Conservation (phyloP, 2,797 vertebrate genomes). For the Halcyon chelicuti region DNA sequence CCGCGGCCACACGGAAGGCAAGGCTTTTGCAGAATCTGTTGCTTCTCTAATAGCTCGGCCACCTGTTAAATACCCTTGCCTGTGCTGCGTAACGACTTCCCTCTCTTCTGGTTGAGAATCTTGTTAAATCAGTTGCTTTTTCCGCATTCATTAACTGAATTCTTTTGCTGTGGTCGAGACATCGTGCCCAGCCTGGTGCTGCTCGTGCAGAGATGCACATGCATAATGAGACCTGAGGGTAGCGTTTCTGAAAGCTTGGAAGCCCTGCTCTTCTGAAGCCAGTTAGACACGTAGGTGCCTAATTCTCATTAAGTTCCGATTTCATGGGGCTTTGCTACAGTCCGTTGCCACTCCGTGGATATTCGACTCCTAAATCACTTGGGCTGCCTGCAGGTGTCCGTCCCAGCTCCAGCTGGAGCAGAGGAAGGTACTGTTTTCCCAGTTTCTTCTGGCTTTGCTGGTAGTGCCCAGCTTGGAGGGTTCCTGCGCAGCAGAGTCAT, state of each 20-base stretch:
- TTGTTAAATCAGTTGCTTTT: not conserved
- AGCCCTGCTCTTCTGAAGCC: not conserved
- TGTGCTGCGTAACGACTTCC: not conserved
- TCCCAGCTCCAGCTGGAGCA: not conserved
- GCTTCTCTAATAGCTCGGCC: not conserved
- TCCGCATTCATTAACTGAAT: not conserved
- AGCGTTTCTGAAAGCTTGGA: not conserved
- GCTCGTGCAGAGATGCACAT: not conserved
- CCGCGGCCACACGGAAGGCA: accelerated
- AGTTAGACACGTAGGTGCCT: not conserved
- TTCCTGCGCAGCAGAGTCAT: accelerated
- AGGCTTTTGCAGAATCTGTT: not conserved
- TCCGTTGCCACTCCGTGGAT: not conserved
- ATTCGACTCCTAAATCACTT: not conserved
- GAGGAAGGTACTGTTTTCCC: not conserved
- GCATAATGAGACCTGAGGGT: not conserved
- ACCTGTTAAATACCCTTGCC: not conserved
- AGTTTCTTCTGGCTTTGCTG: not conserved
- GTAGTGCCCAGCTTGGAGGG: not conserved
- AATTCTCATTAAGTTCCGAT: not conserved
- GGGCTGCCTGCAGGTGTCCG: not conserved
- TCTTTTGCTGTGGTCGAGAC: not conserved
- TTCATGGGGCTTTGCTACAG: not conserved
- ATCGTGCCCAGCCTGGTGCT: not conserved
- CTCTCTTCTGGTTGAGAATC: not conserved